Evolutionary conservation across 2,888 invertebrate genomes (phyloP), one percentile per base, ranked within the genome.

Genomic region (Apoderus coryli): DNA sequence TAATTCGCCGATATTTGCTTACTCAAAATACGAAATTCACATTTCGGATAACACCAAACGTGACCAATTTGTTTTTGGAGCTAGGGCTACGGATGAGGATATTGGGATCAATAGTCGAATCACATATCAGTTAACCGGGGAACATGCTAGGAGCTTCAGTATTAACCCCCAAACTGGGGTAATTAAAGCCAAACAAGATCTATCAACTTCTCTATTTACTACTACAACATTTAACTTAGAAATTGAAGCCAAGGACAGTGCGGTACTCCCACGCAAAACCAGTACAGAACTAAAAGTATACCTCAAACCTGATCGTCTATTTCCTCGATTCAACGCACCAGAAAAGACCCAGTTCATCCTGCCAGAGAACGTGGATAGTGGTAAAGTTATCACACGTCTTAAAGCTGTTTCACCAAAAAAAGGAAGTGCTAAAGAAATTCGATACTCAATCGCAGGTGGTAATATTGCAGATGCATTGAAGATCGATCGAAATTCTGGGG

Each of bases 1-100:
- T 53, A 88, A 88, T 53, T 69, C 75, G 6, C 89, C 89, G 0
- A 63, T 61, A 27, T 89, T 89, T 59, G 67, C 75, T 4, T 71
- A 73, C 35, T 64, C 72, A 2, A 69, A 72, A 37, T 88, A 84
- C 53, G 76, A 75, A 24, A 74, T 85, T 10, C 76, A 80, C 44
- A 74, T 92, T 32, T 78, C 88, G 1, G 86, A 89, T 50, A 72
- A 76, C 15, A 86, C 81, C 2, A 63, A 68, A 38, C 62, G 70
- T 30, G 85, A 81, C 51, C 72, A 86, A 46, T 93, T 92, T 60
- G 82, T 93, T 13, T 82, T 88, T 52, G 92, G 92, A 5, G 84
- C 85, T 0, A 79, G 76, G 53, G 92, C 92, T 0, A 64, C 67
- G 4, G 93, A 93, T 54, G 67, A 67, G 35, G 93, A 93, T 54